Percentiles rank a stretch among this genome's conserved stretches.
Conservation (phyloP, 2,113 vertebrate genomes). For the Pavo muticus region DNA sequence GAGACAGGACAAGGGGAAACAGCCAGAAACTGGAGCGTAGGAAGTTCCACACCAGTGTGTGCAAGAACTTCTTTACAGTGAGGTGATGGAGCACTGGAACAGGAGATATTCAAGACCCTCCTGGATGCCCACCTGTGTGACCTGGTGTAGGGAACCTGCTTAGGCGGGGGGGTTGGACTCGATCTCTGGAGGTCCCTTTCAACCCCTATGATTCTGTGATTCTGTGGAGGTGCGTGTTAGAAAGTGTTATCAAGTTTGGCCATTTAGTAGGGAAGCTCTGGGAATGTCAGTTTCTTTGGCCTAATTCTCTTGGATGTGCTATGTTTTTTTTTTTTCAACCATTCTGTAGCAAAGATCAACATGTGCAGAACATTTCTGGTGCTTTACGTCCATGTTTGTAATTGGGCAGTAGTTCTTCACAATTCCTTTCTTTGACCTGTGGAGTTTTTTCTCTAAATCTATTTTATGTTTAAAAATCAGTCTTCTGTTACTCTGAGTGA, state of each 20-base stretch:
- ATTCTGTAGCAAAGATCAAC: background rate
- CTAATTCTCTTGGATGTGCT: background rate
- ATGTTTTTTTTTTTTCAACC: background rate
- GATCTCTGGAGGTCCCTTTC: too few species aligned
- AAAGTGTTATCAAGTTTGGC: background rate
- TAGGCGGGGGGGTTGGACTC: too few species aligned
- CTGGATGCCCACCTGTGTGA: too few species aligned
- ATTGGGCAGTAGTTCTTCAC: background rate
- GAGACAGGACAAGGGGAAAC: too few species aligned
- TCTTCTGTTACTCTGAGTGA: background rate
- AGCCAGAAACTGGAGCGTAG: too few species aligned
- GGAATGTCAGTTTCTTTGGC: background rate
- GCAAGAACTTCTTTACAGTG: too few species aligned
- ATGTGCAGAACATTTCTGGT: background rate
- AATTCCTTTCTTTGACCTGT: background rate
- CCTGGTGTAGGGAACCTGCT: too few species aligned
- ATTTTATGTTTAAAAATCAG: background rate
- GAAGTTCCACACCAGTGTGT: too few species aligned
- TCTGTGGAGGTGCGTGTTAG: background rate
- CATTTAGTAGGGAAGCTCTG: background rate
- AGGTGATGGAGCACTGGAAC: too few species aligned
- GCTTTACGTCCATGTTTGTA: background rate
- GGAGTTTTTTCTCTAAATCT: background rate
- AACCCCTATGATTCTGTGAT: too few species aligned
- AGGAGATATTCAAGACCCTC: too few species aligned